A percentile compares a stretch with the other conserved stretches of the same genome.
These are phyloP conservation scores for Chaetophractus vellerosus DNA, from an alignment of 2,797 vertebrate species.

Conservation along the genomic window DNA sequence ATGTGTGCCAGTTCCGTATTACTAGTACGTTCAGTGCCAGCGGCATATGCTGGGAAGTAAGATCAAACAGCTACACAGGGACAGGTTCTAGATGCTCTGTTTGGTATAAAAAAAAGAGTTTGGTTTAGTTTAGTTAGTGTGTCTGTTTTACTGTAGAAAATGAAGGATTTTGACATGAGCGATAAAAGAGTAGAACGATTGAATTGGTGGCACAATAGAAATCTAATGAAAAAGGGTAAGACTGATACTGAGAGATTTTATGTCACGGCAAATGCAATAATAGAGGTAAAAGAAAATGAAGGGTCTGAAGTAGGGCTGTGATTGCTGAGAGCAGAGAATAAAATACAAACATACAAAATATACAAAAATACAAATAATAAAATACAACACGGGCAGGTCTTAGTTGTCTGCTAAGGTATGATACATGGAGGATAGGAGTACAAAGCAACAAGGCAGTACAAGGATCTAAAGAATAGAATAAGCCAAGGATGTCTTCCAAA, in stretches of 20 bases:
- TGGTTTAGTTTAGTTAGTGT: neutral
- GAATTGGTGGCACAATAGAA: neutral
- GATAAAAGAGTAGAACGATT: neutral
- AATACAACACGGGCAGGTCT: neutral
- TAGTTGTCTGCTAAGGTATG: neutral
- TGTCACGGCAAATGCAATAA: neutral
- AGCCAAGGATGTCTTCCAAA: neutral
- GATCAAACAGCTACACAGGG: neutral
- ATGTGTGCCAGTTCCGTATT: neutral
- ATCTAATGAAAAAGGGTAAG: neutral
- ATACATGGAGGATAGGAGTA: neutral
- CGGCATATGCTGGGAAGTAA: neutral
- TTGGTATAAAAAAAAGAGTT: neutral
- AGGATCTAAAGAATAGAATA: neutral
- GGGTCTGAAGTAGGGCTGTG: neutral
- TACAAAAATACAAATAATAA: neutral
- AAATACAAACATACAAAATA: neutral
- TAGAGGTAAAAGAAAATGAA: neutral
- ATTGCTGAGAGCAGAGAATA: neutral
- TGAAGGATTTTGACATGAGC: neutral
- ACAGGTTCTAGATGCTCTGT: neutral
- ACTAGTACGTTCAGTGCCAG: neutral
- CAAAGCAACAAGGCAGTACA: neutral
- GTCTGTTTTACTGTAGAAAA: neutral
- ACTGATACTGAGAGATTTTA: neutral